Percentiles rank a stretch among this genome's conserved stretches.
These are phyloP conservation scores for Drosophila pegasa DNA, from an alignment of 2,888 invertebrate species.

Conservation along the genomic window DNA sequence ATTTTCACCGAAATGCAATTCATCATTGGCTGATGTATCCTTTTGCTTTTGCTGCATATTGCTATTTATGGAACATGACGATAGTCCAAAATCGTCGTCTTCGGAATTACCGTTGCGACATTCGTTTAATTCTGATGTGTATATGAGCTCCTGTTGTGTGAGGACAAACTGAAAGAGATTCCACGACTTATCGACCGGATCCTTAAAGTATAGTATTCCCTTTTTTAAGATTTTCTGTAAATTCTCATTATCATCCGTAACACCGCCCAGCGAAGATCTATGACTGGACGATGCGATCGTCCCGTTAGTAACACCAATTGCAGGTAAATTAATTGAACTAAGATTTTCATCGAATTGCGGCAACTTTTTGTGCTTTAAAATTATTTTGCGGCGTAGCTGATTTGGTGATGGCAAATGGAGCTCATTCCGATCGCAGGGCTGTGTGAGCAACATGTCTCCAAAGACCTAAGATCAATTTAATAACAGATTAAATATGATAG, in stretches of 20 bases:
- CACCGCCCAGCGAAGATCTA: constrained; percentile 75
- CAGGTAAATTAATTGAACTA: constrained; percentile 44
- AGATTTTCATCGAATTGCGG: constrained; percentile 93
- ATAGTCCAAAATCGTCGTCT: constrained; percentile 85
- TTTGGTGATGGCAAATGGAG: constrained; percentile 92
- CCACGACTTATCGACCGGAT: constrained; percentile 95
- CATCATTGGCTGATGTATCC: constrained; percentile 91
- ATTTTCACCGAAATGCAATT: constrained; percentile 95
- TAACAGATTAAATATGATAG: background rate
- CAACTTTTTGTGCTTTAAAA: constrained; percentile 96
- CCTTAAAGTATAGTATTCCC: constrained; percentile 94
- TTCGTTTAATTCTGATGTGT: constrained; percentile 87
- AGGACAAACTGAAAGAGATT: constrained; percentile 97
- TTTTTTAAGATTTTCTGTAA: constrained; percentile 94
- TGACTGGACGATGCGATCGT: constrained; percentile 73
- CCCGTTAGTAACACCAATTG: constrained; percentile 45
- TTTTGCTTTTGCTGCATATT: constrained; percentile 86
- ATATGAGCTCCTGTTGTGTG: constrained; percentile 94
- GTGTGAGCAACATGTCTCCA: constrained; percentile 92
- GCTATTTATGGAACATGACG: constrained; percentile 49
- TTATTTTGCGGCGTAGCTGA: constrained; percentile 90
- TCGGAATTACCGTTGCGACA: constrained; percentile 88
- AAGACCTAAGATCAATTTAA: constrained; percentile 64
- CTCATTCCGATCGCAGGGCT: constrained; percentile 92
- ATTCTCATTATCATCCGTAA: constrained; percentile 89